Conservation (phyloP, 2,888 invertebrate genomes). For the Kuschelorhynchus macadamiae region DNA sequence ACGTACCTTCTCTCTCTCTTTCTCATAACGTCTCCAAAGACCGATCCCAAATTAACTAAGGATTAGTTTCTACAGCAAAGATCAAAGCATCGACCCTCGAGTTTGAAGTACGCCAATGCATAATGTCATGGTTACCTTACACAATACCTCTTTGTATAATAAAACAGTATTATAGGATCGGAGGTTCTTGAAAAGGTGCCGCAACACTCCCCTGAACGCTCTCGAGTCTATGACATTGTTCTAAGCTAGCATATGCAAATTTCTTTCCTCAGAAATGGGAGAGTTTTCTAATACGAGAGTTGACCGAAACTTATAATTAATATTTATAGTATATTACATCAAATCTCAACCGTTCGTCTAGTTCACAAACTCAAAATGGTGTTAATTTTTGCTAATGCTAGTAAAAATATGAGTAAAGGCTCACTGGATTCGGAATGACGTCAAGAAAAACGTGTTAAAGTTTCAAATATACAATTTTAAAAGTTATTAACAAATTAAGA, state of each 20-base stretch:
- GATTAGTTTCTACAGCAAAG: too few relatives aligned
- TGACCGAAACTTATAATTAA: not conserved
- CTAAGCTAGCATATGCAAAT: constrained; percentile 23
- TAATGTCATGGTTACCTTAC: constrained; percentile 39
- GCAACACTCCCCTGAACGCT: constrained; percentile 27
- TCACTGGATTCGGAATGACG: too few relatives aligned
- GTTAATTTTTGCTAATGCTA: too few relatives aligned
- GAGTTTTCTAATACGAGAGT: constrained; percentile 3
- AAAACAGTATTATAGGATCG: constrained; percentile 1
- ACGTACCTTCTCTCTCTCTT: too few relatives aligned
- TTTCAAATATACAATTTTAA: not conserved
- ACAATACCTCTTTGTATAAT: constrained; percentile 26
- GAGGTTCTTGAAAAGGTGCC: constrained; percentile 19
- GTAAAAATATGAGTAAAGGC: too few relatives aligned
- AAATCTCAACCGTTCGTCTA: too few relatives aligned
- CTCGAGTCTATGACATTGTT: constrained; percentile 23
- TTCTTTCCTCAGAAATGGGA: constrained; percentile 21
- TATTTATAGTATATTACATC: not conserved
- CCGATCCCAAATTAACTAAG: too few relatives aligned
- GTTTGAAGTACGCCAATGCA: constrained; percentile 36
- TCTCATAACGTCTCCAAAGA: too few relatives aligned
- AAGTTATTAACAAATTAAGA: too few relatives aligned
- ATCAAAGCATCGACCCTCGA: too few relatives aligned
- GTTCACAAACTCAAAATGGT: too few relatives aligned
- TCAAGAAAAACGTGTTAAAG: too few relatives aligned